Evolutionary conservation across 2,888 invertebrate genomes (phyloP), one percentile per base, ranked within the genome.

Genomic region (Agriopis aurantiaria): DNA sequence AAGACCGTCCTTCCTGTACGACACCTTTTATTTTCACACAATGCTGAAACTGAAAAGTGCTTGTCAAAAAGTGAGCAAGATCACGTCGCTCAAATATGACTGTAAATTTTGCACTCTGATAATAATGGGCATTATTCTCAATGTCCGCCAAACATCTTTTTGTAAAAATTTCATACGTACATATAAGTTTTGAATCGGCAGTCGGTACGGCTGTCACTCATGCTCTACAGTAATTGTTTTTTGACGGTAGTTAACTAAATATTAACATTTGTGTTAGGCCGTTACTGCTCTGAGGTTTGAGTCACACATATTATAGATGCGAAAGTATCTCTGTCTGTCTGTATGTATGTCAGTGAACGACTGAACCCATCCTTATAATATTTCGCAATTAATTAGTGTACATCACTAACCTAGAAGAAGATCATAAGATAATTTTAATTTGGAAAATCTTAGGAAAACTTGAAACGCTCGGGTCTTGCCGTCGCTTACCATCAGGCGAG

Each of bases 171-270:
- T 58, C 4, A 23, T 58, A 46, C 33, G 8, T 46, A 46, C 46
- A 46, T 57, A 40, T 73, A 78, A 78, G 73, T 81, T 77, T 77
- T 69, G 82, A 89, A 87, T 88, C 76, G 79, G 60, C 71, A 76
- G 72, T 78, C 68, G 71, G 71, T 76, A 91, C 84, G 91, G 79
- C 70, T 91, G 91, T 88, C 92, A 88, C 74, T 91, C 89, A 90
- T 23, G 33, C 43, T 71, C 60, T 53, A 69, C 74, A 73, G 77
- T 81, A 79, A 82, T 86, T 83, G 83, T 86, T 23, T 72, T 76
- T 73, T 78, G 77, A 80, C 78, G 76, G 77, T 74, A 76, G 75
- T 73, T 75, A 68, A 73, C 80, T 78, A 78, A 65, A 68, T 65
- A 70, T 65, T 69, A 63, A 65, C 60, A 73, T 63, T 68, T 65